A percentile compares a stretch with the other conserved stretches of the same genome.
Conservation (phyloP, 2,888 invertebrate genomes). For the Alloplasta piceator region DNA sequence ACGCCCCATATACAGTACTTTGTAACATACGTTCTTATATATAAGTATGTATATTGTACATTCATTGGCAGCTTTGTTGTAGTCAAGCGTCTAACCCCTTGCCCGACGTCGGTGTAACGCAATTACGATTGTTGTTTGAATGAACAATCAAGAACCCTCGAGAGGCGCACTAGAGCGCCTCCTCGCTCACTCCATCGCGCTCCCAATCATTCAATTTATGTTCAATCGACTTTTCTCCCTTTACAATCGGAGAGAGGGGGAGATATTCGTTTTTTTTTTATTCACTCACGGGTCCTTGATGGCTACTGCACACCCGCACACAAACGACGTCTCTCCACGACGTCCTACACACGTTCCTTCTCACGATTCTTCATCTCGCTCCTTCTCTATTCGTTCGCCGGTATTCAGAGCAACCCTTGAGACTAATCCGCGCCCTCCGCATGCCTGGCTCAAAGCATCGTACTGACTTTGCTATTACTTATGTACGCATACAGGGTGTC, state of each 20-base stretch:
- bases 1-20: no score
- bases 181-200: conserved; percentile 45
- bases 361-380: conserved; percentile 60
- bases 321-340: conserved; percentile 7
- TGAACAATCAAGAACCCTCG: conserved; percentile 84
- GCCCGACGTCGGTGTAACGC: conserved; percentile 80
- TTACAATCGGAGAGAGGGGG: conserved; percentile 27
- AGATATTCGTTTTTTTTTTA: conserved; percentile 52
- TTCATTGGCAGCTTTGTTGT: conserved; percentile 57
- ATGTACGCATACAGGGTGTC: background rate
- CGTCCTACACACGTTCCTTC: conserved; percentile 50
- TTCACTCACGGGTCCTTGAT: conserved; percentile 42
- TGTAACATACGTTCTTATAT: background rate
- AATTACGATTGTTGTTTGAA: conserved; percentile 84
- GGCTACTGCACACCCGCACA: conserved; percentile 25
- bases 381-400: conserved; percentile 34
- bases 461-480: conserved; percentile 35
- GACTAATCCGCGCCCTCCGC: conserved; percentile 62
- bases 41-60: conserved; percentile 29
- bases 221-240: conserved; percentile 81
- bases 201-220: conserved; percentile 83
- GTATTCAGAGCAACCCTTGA: conserved; percentile 57
- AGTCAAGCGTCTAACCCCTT: conserved; percentile 51
- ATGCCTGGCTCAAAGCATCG: conserved; percentile 48
- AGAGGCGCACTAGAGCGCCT: conserved; percentile 70